Base-by-base conservation (phyloP, 35 echinoderm and acorn worm species). In the Diadema setosum region DNA sequence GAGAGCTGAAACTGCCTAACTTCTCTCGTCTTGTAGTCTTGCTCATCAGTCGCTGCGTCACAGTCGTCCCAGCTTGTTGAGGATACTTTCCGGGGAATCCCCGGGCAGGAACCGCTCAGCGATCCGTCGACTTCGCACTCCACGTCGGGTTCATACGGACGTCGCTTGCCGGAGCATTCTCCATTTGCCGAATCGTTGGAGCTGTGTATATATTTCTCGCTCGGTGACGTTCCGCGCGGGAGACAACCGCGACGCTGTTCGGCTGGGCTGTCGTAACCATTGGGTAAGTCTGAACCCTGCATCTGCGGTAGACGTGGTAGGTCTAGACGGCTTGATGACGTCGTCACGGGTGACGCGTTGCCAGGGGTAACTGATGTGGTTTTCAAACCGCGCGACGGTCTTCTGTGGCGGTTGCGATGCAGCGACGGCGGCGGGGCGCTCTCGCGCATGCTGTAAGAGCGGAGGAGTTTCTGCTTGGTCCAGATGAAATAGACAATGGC, bases 401-500 rank as follows among this genome's bases (percentile, higher is more conserved):
- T 67, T 67, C 24, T 67, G 2, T 34, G 63, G 2, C 63, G 63
- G 37, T 67, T 34, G 27, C 21, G 30, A 34, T 31, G 37, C 2
- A 18, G 11, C 3, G 25, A 32, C n/a, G n/a, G n/a, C n/a, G n/a
- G n/a, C n/a, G n/a, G n/a, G n/a, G n/a, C n/a, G 25, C 37, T 15
- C 18, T 67, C 63, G 27, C 63, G 17, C 23, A 33, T 67, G 63
- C 63, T 67, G 40, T 78, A 78, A 3, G 73, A 78, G 11, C 40
- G 29, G 4, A 78, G 40, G 25, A 78, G 73, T 36, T 78, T 44
- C 21, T 78, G 73, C n/a, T 78, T 78, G 12, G 12, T 39, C 40
- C 73, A 42, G 73, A 78, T 78, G 73, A 78, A 78, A 41, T 78
- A 78, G 21, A 44, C 73, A 44, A 78, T 78, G 27, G 73, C 33